phyloP scores from a whole-genome alignment of 2,888 invertebrate species.

The Parapristionchus giblindavisi region DNA sequence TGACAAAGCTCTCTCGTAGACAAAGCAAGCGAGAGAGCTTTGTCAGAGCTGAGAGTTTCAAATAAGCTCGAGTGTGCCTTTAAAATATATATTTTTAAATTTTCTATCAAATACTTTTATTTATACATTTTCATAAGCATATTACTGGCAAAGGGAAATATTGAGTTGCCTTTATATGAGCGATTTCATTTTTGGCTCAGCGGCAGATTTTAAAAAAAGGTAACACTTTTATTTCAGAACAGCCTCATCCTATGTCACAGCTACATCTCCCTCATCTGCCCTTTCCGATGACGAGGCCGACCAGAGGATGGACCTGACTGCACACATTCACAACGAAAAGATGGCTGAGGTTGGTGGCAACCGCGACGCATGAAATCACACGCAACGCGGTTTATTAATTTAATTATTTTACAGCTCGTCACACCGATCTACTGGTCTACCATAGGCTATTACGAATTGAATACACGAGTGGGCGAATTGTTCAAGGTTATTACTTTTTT shows the following conservation, averaged over 20 bases:
- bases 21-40: background rate
- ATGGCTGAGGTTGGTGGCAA: background rate
- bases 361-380: background rate
- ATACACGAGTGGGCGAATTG: constrained; percentile 95
- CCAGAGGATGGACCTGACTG: constrained; percentile 1
- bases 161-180: background rate
- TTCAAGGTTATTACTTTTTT: constrained; percentile 74
- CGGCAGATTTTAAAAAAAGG: background rate
- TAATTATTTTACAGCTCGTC: too few relatives aligned
- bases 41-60: background rate
- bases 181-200: background rate
- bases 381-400: too few relatives aligned
- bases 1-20: background rate
- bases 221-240: constrained; percentile 15
- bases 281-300: constrained; percentile 25
- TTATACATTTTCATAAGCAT: background rate
- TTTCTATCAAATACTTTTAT: background rate
- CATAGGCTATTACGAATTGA: constrained; percentile 96
- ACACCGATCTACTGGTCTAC: constrained; percentile 97
- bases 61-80: background rate
- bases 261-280: constrained; percentile 28
- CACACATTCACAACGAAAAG: background rate
- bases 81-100: background rate
- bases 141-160: too few relatives aligned
- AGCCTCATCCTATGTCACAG: constrained; percentile 31